Evolutionary conservation across 2,113 vertebrate species (phyloP).

Genomic region (Chaetodon auriga): DNA sequence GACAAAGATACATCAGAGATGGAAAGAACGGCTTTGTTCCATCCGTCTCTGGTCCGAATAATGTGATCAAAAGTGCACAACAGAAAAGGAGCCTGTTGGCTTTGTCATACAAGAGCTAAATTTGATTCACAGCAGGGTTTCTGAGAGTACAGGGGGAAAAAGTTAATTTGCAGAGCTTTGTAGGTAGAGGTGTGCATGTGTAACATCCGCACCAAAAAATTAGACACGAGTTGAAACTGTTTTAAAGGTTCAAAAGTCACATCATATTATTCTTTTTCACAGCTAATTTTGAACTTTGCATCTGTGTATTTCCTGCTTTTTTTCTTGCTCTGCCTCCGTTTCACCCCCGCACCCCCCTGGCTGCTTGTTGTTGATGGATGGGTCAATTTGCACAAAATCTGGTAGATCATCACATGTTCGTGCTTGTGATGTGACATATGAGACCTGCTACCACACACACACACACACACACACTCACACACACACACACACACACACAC

Average conservation of each 20-base stretch:
- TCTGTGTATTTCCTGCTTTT: not conserved
- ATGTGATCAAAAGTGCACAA: conserved; percentile 69
- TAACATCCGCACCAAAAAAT: conserved; percentile 4
- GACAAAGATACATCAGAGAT: conserved; percentile 67
- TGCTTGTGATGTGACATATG: conserved; percentile 41
- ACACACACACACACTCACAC: not conserved
- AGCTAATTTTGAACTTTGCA: conserved; percentile 17
- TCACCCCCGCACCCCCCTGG: conserved; percentile 28
- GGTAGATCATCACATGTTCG: conserved; percentile 47
- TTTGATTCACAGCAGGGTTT: conserved; percentile 59
- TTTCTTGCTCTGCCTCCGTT: not conserved
- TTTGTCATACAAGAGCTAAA: conserved; percentile 53
- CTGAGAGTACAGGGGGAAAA: not conserved
- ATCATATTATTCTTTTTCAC: conserved; percentile 4
- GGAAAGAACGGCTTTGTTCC: conserved; percentile 63
- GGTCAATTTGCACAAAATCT: conserved; percentile 41
- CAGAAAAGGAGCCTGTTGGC: conserved; percentile 62
- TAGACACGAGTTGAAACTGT: conserved; percentile 7
- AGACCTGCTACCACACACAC: not conserved
- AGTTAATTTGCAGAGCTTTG: conserved; percentile 11
- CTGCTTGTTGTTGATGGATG: conserved; percentile 46
- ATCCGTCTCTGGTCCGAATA: conserved; percentile 63
- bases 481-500: not conserved
- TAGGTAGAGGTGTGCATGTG: conserved; percentile 8
- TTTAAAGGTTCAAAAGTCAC: conserved; percentile 15